These are phyloP conservation scores for Xenentodon cancila DNA, from an alignment of 2,797 vertebrate species.

Conservation along the genomic window DNA sequence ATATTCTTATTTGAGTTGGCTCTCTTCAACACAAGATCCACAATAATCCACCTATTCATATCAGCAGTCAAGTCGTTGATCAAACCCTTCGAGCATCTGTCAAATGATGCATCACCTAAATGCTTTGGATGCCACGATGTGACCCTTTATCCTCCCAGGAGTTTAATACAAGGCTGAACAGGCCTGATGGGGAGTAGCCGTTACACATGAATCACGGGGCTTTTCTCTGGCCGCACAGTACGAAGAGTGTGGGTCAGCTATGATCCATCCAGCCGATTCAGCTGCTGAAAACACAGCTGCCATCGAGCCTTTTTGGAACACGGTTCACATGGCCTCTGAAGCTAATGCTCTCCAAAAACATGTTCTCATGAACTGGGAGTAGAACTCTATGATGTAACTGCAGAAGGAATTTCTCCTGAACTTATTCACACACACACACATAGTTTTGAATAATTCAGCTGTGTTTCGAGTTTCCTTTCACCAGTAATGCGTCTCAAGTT, in stretches of 20 bases:
- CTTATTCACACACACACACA: neutral
- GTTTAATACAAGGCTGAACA: constrained; percentile 40
- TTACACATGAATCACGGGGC: constrained; percentile 45
- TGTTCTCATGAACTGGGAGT: constrained; percentile 57
- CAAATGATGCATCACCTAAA: neutral
- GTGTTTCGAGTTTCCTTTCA: constrained; percentile 5
- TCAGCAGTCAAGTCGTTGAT: neutral
- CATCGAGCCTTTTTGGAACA: constrained; percentile 59
- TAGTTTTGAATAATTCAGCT: constrained; percentile 15
- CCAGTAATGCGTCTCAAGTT: constrained; percentile 3
- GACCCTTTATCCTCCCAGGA: constrained; percentile 5
- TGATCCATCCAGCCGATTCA: constrained; percentile 54
- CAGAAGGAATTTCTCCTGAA: constrained; percentile 61
- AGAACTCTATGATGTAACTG: constrained; percentile 43
- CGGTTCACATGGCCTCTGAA: constrained; percentile 37
- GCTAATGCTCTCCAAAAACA: constrained; percentile 48
- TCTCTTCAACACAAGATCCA: neutral
- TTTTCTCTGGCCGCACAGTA: constrained; percentile 30
- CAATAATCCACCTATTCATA: neutral
- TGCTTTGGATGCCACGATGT: constrained; percentile 3
- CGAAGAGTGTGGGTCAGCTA: constrained; percentile 57
- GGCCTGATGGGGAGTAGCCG: constrained; percentile 21
- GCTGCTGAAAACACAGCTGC: constrained; percentile 71
- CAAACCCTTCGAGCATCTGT: neutral
- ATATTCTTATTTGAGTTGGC: constrained; percentile 72